Conservation (phyloP, 1,140 invertebrate genomes). For the Drusus annulatus region DNA sequence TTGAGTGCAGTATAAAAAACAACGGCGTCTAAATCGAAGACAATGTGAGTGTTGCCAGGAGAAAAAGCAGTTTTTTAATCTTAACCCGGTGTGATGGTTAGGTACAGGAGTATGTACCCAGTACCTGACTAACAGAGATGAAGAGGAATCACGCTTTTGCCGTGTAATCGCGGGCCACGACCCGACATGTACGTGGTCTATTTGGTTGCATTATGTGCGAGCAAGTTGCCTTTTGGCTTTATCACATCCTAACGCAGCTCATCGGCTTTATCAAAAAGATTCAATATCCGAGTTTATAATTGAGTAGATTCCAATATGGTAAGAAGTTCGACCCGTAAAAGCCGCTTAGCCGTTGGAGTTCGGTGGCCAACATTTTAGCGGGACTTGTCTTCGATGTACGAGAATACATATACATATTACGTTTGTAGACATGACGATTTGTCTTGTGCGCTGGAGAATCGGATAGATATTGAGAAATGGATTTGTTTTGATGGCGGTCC, state of each 20-base stretch:
- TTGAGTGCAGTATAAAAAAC: conserved; percentile 36
- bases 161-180: conserved; percentile 37
- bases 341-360: conserved; percentile 17
- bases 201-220: conserved; percentile 10
- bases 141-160: conserved; percentile 32
- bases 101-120: too few relatives aligned
- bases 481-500: too few relatives aligned
- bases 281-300: background rate
- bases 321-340: conserved; percentile 8
- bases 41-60: conserved; percentile 31
- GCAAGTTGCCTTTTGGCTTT: background rate
- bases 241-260: too few relatives aligned
- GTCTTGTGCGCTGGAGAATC: too few relatives aligned
- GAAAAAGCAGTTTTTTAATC: conserved; percentile 14
- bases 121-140: background rate
- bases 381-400: too few relatives aligned
- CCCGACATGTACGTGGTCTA: conserved; percentile 14
- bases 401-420: too few relatives aligned
- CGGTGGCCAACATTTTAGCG: background rate
- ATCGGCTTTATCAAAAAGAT: conserved; percentile 29
- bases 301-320: too few relatives aligned
- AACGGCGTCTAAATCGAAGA: conserved; percentile 34
- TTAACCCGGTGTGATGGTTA: background rate
- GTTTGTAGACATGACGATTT: too few relatives aligned
- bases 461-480: too few relatives aligned